Evolutionary conservation across 2,888 invertebrate species (phyloP).

Genomic region (Geophilus truncorum): DNA sequence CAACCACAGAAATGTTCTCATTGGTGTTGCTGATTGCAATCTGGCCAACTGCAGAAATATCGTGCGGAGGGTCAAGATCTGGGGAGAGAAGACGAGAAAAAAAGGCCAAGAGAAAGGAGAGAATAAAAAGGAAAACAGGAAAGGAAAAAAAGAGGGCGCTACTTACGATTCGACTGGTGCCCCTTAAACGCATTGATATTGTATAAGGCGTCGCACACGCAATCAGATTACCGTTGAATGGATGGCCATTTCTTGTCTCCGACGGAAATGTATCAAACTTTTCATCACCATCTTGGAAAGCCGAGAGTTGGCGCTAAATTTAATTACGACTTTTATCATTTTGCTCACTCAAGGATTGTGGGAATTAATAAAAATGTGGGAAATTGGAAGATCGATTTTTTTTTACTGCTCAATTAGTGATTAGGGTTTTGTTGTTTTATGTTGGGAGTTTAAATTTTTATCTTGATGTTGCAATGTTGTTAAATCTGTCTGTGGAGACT

Average conservation of each 20-base stretch:
- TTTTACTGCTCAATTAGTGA: too few species aligned
- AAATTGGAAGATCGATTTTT: too few species aligned
- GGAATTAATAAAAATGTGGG: too few species aligned
- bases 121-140: neutral
- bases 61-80: neutral
- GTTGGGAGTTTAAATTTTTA: too few species aligned
- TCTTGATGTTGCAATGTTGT: too few species aligned
- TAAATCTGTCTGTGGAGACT: too few species aligned
- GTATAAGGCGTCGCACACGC: neutral
- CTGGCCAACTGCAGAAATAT: neutral
- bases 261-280: neutral
- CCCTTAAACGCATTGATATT: neutral
- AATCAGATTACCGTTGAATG: neutral
- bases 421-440: too few species aligned
- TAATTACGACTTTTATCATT: neutral
- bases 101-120: too few species aligned
- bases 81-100: neutral
- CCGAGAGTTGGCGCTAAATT: neutral
- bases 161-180: neutral
- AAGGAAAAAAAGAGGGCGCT: neutral
- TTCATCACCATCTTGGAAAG: neutral
- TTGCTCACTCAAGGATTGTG: too few species aligned
- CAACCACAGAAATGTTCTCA: neutral
- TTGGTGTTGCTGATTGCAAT: slow-evolving; percentile 6
- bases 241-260: slow-evolving; percentile 10